Evolutionary conservation across 2,888 invertebrate species (phyloP).

Genomic region (Agriopis aurantiaria): DNA sequence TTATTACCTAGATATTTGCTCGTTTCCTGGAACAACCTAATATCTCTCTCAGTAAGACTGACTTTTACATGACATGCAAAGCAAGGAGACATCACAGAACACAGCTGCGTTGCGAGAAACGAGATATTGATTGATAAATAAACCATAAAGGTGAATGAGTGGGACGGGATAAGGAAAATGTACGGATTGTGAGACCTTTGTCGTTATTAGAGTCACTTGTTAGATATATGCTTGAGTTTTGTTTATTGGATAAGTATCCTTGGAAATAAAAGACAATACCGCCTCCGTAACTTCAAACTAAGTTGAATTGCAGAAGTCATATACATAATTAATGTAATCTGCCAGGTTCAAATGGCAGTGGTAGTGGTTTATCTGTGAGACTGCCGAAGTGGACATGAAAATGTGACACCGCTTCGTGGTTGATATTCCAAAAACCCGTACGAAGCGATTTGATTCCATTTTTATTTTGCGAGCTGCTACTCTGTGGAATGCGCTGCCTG

Average conservation of each 20-base stretch:
- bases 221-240: neutral
- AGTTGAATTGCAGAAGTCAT: no score
- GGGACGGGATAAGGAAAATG: neutral
- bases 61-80: constrained; percentile 22
- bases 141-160: constrained; percentile 8
- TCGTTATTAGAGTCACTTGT: neutral
- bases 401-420: no score
- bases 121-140: constrained; percentile 30
- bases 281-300: no score
- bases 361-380: no score
- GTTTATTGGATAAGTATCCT: neutral
- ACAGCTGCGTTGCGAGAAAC: constrained; percentile 25
- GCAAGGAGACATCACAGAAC: constrained; percentile 7
- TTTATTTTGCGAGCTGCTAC: no score
- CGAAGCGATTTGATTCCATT: no score
- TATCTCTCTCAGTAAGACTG: constrained; percentile 7
- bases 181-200: constrained; percentile 8
- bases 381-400: no score
- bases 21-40: constrained; percentile 7
- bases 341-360: no score
- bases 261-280: no score
- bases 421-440: no score
- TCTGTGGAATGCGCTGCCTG: no score
- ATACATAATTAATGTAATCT: no score
- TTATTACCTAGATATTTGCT: neutral